Evolutionary conservation across 2,113 vertebrate species (phyloP).

Genomic region (Labeo catla): DNA sequence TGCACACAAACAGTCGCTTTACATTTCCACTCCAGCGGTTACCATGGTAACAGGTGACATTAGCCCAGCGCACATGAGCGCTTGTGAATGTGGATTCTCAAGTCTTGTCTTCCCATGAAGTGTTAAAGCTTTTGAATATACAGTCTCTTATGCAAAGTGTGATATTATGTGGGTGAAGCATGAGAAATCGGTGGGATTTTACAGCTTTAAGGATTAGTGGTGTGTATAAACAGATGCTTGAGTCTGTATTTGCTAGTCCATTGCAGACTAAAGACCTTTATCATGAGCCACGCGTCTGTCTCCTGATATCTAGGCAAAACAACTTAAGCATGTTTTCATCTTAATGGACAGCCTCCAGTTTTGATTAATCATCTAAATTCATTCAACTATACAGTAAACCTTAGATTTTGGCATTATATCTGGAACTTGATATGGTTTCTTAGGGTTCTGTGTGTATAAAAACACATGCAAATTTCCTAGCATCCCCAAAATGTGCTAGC

Average conservation of each 20-base stretch:
- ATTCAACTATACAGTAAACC: neutral
- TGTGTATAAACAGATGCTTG: neutral
- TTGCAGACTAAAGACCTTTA: neutral
- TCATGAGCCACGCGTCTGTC: neutral
- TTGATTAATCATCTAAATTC: neutral
- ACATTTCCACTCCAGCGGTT: neutral
- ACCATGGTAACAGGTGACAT: neutral
- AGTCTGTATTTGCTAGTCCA: neutral
- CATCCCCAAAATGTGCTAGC: neutral
- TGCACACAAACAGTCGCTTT: neutral
- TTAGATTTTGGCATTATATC: neutral
- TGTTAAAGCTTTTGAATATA: neutral
- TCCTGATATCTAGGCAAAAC: neutral
- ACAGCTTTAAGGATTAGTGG: neutral
- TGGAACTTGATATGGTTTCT: neutral
- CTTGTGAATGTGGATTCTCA: neutral
- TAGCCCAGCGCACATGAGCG: neutral
- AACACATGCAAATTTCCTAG: no score
- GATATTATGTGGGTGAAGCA: neutral
- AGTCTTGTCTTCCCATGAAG: neutral
- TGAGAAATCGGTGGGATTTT: neutral
- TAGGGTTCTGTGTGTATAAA: neutral
- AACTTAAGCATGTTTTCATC: neutral
- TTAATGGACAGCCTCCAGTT: neutral
- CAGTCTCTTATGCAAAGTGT: neutral